phyloP scores from a whole-genome alignment of 2,888 invertebrate genomes.

The Synanthedon formicaeformis region DNA sequence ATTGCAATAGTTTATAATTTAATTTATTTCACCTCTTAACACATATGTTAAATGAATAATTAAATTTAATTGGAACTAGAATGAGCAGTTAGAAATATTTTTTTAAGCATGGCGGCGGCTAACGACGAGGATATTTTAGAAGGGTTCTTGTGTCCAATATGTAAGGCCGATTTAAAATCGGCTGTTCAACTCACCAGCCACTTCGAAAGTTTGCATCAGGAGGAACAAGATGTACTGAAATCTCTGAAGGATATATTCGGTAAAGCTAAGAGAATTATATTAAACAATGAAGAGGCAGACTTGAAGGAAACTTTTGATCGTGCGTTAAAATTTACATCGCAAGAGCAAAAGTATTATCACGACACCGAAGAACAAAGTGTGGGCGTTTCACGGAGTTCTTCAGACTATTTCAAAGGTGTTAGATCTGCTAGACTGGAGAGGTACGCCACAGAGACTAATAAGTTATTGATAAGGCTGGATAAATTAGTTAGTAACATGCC shows the following conservation, averaged over 20 bases:
- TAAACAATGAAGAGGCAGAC: constrained; percentile 79
- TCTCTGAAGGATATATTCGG: constrained; percentile 87
- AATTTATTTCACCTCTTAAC: constrained; percentile 5
- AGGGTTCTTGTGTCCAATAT: constrained; percentile 96
- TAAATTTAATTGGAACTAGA: constrained; percentile 5
- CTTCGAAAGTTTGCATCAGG: constrained; percentile 89
- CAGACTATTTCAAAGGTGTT: constrained; percentile 80
- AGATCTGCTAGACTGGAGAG: constrained; percentile 79
- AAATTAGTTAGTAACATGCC: constrained; percentile 88
- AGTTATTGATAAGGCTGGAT: constrained; percentile 92
- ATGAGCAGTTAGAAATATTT: constrained; percentile 15
- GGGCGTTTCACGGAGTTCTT: constrained; percentile 75
- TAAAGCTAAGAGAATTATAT: constrained; percentile 91
- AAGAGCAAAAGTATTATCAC: constrained; percentile 35
- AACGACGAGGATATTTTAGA: constrained; percentile 79
- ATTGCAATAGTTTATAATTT: no score
- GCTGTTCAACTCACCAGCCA: constrained; percentile 86
- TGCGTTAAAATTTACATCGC: constrained; percentile 53
- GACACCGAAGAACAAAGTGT: constrained; percentile 68
- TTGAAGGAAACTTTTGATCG: constrained; percentile 70
- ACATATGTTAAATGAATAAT: no score
- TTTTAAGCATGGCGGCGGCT: constrained; percentile 42
- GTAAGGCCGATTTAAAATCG: constrained; percentile 89
- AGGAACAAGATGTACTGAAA: constrained; percentile 85
- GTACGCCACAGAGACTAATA: constrained; percentile 95